These are phyloP conservation scores for Odontomachus brunneus DNA, from an alignment of 1,140 invertebrate species.

Conservation along the genomic window DNA sequence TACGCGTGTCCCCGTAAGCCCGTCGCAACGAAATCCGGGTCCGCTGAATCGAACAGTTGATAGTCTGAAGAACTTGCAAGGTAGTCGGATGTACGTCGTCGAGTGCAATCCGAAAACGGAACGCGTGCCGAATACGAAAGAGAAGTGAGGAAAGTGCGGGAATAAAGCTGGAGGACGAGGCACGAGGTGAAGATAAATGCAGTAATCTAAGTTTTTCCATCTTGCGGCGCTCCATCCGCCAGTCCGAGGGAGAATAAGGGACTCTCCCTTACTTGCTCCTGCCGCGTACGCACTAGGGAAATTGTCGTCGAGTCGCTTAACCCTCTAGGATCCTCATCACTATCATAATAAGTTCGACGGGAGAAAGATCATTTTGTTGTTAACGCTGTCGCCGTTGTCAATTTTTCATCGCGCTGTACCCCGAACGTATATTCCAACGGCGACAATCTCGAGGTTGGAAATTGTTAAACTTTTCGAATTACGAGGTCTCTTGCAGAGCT, in stretches of 20 bases:
- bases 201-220: constrained; percentile 78
- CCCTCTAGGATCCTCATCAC: background rate
- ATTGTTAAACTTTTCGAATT: too few species aligned
- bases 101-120: constrained; percentile 42
- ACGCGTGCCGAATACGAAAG: constrained; percentile 57
- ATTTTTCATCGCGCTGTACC: background rate
- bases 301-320: constrained; percentile 18
- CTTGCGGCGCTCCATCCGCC: constrained; percentile 42
- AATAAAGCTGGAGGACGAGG: constrained; percentile 24
- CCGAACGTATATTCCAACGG: too few species aligned
- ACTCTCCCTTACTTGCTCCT: background rate
- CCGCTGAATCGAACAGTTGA: constrained; percentile 43
- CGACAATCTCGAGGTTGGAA: too few species aligned
- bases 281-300: constrained; percentile 6
- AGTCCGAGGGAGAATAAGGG: background rate
- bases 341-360: background rate
- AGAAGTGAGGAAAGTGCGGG: constrained; percentile 38
- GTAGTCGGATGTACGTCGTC: constrained; percentile 58
- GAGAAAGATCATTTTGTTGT: background rate
- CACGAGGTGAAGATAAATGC: constrained; percentile 72
- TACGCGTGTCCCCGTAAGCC: background rate
- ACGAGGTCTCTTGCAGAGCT: too few species aligned
- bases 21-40: constrained; percentile 26
- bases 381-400: background rate
- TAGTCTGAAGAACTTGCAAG: constrained; percentile 59